phyloP scores from a whole-genome alignment of 2,797 vertebrate genomes.

The Mareca penelope region DNA sequence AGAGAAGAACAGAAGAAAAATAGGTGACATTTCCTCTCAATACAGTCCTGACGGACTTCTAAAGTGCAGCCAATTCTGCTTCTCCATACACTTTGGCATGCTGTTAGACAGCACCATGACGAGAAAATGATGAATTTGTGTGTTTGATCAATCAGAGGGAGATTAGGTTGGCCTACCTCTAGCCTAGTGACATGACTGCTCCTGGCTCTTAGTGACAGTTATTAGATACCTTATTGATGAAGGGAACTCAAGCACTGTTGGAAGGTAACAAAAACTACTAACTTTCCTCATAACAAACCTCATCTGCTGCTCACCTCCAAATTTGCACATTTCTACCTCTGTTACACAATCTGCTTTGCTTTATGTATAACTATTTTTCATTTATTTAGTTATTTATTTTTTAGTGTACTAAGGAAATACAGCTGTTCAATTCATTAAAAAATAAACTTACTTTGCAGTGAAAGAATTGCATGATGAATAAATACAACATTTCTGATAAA shows the following conservation, averaged over 20 bases:
- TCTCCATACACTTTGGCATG: background rate
- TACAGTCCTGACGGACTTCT: background rate
- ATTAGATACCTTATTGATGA: constrained; percentile 1
- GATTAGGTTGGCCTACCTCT: constrained; percentile 11
- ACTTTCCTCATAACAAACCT: background rate
- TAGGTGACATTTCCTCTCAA: constrained; percentile 55
- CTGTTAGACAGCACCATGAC: background rate
- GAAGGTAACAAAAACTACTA: background rate
- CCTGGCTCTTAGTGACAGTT: background rate
- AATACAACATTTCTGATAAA: background rate
- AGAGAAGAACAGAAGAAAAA: constrained; percentile 59
- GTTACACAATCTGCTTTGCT: background rate
- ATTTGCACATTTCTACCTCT: background rate
- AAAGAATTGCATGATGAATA: background rate
- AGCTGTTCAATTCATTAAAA: background rate
- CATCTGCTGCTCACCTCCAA: background rate
- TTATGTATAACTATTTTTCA: background rate
- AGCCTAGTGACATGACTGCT: background rate
- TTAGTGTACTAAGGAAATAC: background rate
- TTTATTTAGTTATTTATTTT: background rate
- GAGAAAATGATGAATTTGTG: constrained; percentile 38
- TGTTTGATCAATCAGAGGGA: constrained; percentile 4
- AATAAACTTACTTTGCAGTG: fast-evolving
- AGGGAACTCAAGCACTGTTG: background rate
- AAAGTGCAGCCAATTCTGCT: constrained; percentile 37